These are phyloP conservation scores for Drosophila prostipennis DNA, from an alignment of 2,888 invertebrate species.

Conservation along the genomic window DNA sequence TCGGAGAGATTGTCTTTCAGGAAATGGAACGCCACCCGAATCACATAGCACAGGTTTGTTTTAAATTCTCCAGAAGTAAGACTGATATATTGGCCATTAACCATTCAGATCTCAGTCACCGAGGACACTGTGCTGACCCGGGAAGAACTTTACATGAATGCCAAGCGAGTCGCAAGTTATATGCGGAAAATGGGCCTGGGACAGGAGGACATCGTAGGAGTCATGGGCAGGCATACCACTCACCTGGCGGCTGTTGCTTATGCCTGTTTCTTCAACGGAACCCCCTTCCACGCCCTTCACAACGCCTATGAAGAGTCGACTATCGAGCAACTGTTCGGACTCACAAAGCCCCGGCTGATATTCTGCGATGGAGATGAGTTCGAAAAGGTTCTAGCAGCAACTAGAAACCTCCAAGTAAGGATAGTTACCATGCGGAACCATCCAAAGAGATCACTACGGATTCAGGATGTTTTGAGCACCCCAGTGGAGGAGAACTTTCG, in stretches of 20 bases:
- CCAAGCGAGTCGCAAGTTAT: constrained; percentile 53
- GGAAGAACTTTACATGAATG: constrained; percentile 33
- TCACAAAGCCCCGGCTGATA: constrained; percentile 48
- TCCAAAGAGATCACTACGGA: neutral
- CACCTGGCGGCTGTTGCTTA: constrained; percentile 53
- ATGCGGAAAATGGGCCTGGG: constrained; percentile 43
- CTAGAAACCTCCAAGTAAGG: neutral
- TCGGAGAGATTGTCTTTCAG: constrained; percentile 33
- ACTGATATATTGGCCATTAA: neutral
- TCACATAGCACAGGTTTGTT: constrained; percentile 15
- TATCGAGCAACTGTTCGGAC: constrained; percentile 28
- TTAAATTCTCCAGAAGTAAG: neutral
- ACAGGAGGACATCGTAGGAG: constrained; percentile 56
- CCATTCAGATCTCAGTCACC: constrained; percentile 29
- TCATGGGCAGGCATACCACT: constrained; percentile 56
- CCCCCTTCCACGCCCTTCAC: constrained; percentile 49
- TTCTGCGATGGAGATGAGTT: constrained; percentile 35
- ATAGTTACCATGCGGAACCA: constrained; percentile 24
- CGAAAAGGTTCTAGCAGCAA: constrained; percentile 7
- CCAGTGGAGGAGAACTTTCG: constrained; percentile 6
- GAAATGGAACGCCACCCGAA: constrained; percentile 19
- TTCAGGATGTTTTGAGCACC: constrained; percentile 8
- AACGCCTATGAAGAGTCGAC: constrained; percentile 30
- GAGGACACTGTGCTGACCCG: constrained; percentile 39
- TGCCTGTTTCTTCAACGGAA: constrained; percentile 55